Base-by-base conservation (phyloP, 2,113 vertebrate genomes). In the Prochilodus magdalenae region DNA sequence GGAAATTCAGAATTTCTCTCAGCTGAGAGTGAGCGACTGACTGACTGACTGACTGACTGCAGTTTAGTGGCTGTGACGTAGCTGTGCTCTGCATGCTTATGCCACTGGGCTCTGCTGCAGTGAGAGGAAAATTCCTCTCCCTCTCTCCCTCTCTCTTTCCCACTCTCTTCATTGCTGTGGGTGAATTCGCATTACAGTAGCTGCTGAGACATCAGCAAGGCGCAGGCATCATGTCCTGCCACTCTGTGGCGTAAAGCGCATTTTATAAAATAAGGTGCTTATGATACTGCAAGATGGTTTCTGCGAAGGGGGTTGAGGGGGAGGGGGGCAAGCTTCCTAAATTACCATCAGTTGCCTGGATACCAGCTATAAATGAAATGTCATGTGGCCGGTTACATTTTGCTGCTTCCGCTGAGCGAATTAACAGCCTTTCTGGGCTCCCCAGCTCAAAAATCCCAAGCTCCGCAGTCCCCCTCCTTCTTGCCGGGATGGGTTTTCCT, bases 61-160 rank as follows among this genome's bases (percentile, higher is more conserved):
- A 12, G 67, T n/a, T 44, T 60, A 26, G 67, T 75, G 73, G 79
- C 80, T 75, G 74, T 90, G 90, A 88, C 91, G 53, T 86, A 84
- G 85, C 83, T 88, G 81, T 30, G 26, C 70, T 33, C 57, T 90
- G 88, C 86, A 90, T 92, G 93, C 84, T 86, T 80, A 91, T 92
- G 81, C 73, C 79, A 79, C 81, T 85, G 27, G 67, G 51, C 73
- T 57, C 29, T 60, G 73, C 59, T 30, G 59, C 77, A 65, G 73
- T 73, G 79, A 85, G 83, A 85, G 84, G 84, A 85, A 85, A 79
- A 83, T 83, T 86, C 81, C 84, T 60, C 33, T 44, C 10, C n/a
- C 66, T 44, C 66, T 44, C 65, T 18, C 44, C 51, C 24, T 24
- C 44, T 66, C 24, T 66, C 44, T 36, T 22, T 57, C 55, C n/a